These are phyloP conservation scores for Patella pellucida DNA, from an alignment of 2,888 invertebrate species.

Conservation along the genomic window DNA sequence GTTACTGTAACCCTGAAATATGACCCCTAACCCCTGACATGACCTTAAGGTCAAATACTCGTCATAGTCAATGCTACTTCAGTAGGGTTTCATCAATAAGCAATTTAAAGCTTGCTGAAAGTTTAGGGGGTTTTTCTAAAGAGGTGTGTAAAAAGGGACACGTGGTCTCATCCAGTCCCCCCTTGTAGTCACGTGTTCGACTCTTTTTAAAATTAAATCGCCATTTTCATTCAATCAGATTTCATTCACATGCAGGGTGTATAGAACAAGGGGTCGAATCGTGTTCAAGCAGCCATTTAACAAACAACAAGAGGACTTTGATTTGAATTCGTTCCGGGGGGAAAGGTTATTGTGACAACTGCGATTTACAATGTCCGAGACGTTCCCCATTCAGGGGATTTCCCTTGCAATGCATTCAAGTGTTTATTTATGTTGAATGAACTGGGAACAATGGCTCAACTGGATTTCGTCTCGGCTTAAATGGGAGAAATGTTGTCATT, in stretches of 20 bases:
- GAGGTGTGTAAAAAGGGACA: slow-evolving; percentile 2
- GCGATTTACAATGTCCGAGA: neutral
- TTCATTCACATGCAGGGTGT: neutral
- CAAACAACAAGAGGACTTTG: neutral
- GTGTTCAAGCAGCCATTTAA: neutral
- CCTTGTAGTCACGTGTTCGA: neutral
- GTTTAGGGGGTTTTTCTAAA: neutral
- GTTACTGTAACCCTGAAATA: slow-evolving; percentile 1
- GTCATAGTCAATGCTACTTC: neutral
- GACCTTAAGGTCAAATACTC: slow-evolving; percentile 8
- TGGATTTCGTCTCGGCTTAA: too few relatives aligned
- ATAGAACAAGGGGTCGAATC: neutral
- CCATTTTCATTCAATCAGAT: neutral
- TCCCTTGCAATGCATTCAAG: too few relatives aligned
- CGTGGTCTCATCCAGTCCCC: neutral
- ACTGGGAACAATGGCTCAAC: too few relatives aligned
- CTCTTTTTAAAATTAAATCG: neutral
- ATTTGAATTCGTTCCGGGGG: neutral
- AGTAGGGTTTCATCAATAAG: neutral
- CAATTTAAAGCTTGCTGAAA: neutral
- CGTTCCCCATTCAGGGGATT: too few relatives aligned
- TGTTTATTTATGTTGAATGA: neutral
- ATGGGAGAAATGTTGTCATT: too few relatives aligned
- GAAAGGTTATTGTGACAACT: neutral
- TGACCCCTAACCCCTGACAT: neutral